phyloP scores from a whole-genome alignment of 2,888 invertebrate genomes.

The Baronia brevicornis region DNA sequence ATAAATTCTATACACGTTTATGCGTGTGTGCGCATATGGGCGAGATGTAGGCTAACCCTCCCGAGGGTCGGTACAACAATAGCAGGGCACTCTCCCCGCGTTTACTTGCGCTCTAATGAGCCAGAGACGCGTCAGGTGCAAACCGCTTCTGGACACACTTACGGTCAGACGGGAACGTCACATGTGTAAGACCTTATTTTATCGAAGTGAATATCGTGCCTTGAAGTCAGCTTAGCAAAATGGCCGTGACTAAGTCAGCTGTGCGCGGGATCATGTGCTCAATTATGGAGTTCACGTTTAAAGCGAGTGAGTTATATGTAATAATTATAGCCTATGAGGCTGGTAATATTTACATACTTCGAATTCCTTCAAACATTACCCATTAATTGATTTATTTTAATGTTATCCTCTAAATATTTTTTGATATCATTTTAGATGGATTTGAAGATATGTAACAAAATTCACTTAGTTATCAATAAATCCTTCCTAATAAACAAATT shows the following conservation, averaged over 20 bases:
- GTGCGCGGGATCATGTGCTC: slow-evolving; percentile 70
- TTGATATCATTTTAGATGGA: too few species aligned
- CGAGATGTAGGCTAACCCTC: slow-evolving; percentile 53
- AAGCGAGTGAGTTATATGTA: slow-evolving; percentile 59
- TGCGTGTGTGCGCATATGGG: slow-evolving; percentile 58
- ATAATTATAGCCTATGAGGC: slow-evolving; percentile 4
- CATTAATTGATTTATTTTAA: slow-evolving; percentile 21
- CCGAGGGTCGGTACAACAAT: slow-evolving; percentile 65
- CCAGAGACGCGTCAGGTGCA: slow-evolving; percentile 47
- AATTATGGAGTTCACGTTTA: slow-evolving; percentile 69
- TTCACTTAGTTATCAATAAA: too few species aligned
- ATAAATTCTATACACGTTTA: slow-evolving; percentile 23
- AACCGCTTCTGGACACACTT: slow-evolving; percentile 40
- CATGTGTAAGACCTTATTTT: slow-evolving; percentile 25
- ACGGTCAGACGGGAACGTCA: slow-evolving; percentile 40
- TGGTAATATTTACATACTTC: background rate
- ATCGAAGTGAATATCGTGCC: slow-evolving; percentile 8
- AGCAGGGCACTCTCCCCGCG: slow-evolving; percentile 58
- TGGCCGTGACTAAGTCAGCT: slow-evolving; percentile 62
- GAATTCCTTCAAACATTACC: slow-evolving; percentile 2
- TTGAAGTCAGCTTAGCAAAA: slow-evolving; percentile 22
- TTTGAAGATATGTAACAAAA: too few species aligned
- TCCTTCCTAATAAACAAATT: too few species aligned
- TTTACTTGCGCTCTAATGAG: slow-evolving; percentile 67
- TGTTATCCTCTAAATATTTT: too few species aligned